Conservation (phyloP, 2,797 vertebrate genomes). For the Acropternis orthonyx region DNA sequence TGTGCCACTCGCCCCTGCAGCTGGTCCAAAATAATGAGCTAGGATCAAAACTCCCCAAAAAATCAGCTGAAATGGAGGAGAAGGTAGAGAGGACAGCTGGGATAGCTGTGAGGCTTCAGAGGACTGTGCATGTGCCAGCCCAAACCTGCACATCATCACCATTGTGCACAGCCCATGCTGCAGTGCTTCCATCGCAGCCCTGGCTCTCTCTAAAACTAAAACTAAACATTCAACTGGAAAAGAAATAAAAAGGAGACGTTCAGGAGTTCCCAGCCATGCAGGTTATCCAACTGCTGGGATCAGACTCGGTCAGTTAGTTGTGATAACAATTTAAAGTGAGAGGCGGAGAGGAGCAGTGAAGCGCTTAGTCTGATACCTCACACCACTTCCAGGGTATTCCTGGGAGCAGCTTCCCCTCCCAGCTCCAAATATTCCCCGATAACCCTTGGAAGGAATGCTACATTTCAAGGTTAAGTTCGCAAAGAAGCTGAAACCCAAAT, state of each 20-base stretch:
- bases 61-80: neutral
- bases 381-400: neutral
- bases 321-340: neutral
- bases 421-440: neutral
- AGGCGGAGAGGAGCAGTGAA: neutral
- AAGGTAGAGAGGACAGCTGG: neutral
- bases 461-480: accelerated
- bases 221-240: neutral
- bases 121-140: neutral
- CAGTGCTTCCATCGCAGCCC: neutral
- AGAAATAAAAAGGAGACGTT: neutral
- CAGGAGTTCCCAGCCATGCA: neutral
- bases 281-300: neutral
- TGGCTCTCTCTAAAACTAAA: neutral
- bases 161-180: neutral
- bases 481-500: neutral
- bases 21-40: neutral
- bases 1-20: neutral
- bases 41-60: neutral
- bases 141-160: neutral
- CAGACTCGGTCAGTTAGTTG: neutral
- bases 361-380: neutral
- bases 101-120: neutral
- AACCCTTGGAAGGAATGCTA: neutral
- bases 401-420: neutral